Percentiles rank a stretch among this genome's conserved stretches.
Conservation (phyloP, 2,888 invertebrate genomes). For the Mayetiola destructor region DNA sequence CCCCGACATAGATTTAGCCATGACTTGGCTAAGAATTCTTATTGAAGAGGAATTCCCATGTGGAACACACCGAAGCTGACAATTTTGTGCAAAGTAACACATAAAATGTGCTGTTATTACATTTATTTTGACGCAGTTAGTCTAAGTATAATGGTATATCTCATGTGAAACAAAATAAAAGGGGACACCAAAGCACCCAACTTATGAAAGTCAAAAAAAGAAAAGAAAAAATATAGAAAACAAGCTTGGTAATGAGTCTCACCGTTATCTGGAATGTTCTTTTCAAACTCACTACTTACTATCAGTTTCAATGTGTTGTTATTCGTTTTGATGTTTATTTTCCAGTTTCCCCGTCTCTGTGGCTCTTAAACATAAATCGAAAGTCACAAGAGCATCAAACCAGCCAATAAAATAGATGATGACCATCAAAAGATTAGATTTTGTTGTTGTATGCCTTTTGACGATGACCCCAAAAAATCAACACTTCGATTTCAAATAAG, state of each 20-base stretch:
- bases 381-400: conserved; percentile 5
- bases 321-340: too few species aligned
- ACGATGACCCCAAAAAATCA: conserved; percentile 7
- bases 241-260: too few species aligned
- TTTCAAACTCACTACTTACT: too few species aligned
- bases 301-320: too few species aligned
- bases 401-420: conserved; percentile 8
- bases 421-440: conserved; percentile 7
- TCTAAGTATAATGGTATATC: conserved; percentile 7
- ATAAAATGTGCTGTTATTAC: conserved; percentile 5
- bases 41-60: not conserved
- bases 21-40: not conserved
- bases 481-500: too few species aligned
- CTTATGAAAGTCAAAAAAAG: too few species aligned
- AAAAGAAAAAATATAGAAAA: too few species aligned
- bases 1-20: not conserved
- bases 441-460: conserved; percentile 6
- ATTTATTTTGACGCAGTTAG: conserved; percentile 9
- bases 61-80: not conserved
- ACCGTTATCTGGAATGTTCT: too few species aligned
- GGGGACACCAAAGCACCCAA: not conserved
- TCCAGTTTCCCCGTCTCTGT: too few species aligned
- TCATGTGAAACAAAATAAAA: not conserved
- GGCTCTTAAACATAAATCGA: not conserved
- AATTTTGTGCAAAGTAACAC: not conserved